These are phyloP conservation scores for Pomatorhinus ruficollis DNA, from an alignment of 2,113 vertebrate species.

Conservation along the genomic window DNA sequence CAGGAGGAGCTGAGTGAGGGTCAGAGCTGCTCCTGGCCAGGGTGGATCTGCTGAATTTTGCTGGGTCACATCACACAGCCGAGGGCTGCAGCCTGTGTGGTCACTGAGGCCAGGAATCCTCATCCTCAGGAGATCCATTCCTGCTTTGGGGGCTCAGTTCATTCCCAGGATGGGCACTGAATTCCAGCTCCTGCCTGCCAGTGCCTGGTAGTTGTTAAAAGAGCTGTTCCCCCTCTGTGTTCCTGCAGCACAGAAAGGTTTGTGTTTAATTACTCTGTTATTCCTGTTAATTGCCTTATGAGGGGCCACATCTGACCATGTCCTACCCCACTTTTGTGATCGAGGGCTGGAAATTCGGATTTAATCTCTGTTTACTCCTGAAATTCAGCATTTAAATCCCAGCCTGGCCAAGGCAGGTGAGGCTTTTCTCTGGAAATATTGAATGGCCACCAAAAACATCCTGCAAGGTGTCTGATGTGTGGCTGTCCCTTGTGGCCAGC, in stretches of 20 bases:
- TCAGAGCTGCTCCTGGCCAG: neutral
- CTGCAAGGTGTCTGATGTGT: neutral
- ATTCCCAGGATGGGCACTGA: neutral
- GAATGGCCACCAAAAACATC: neutral
- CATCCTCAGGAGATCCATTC: rapidly evolving
- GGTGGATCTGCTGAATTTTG: neutral
- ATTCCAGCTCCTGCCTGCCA: neutral
- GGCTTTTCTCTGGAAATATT: neutral
- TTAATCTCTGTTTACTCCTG: neutral
- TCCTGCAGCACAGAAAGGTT: neutral
- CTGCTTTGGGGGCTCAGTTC: neutral
- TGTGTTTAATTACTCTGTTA: neutral
- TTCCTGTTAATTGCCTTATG: neutral
- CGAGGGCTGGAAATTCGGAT: neutral
- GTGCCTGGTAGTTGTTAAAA: neutral
- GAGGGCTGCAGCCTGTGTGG: neutral
- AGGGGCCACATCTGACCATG: neutral
- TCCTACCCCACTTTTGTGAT: neutral
- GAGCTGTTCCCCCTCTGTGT: neutral
- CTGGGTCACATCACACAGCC: neutral
- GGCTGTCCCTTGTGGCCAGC: neutral
- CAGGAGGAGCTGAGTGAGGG: neutral
- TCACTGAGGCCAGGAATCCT: neutral
- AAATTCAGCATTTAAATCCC: neutral
- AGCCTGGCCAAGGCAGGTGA: neutral